Evolutionary conservation across 2,797 vertebrate species (phyloP).

Genomic region (Adelosebastes latens): DNA sequence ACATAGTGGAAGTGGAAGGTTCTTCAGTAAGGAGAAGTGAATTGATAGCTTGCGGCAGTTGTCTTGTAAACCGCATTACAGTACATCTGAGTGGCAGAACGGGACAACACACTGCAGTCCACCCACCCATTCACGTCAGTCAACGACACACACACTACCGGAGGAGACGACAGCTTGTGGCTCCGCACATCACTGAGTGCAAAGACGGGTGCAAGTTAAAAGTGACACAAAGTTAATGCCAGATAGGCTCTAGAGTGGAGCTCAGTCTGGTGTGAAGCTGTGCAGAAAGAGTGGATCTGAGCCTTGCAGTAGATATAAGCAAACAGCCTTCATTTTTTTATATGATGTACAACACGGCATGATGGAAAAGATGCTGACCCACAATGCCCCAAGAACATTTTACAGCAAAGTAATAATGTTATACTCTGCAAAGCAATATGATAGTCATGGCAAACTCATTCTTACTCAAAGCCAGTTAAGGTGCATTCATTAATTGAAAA

Average conservation of each 20-base stretch:
- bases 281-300: neutral
- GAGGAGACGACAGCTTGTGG: slow-evolving; percentile 49
- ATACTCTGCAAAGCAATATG: neutral
- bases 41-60: slow-evolving; percentile 9
- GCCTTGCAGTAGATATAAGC: neutral
- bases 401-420: neutral
- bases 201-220: slow-evolving; percentile 15
- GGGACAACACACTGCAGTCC: slow-evolving; percentile 4
- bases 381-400: neutral
- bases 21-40: slow-evolving; percentile 33
- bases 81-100: slow-evolving; percentile 15
- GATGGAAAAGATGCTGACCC: neutral
- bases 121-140: slow-evolving; percentile 28
- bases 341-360: neutral
- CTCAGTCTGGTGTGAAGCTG: neutral
- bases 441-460: neutral
- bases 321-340: neutral
- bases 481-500: neutral
- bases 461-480: neutral
- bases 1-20: slow-evolving; percentile 1
- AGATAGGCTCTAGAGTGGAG: neutral
- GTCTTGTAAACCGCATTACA: slow-evolving; percentile 9
- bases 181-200: slow-evolving; percentile 15
- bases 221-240: slow-evolving; percentile 3
- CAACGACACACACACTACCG: slow-evolving; percentile 6